Percentiles rank a stretch among this genome's conserved stretches.
Evolutionary conservation across 2,113 vertebrate species (phyloP).

Genomic region (Macrotis lagotis): DNA sequence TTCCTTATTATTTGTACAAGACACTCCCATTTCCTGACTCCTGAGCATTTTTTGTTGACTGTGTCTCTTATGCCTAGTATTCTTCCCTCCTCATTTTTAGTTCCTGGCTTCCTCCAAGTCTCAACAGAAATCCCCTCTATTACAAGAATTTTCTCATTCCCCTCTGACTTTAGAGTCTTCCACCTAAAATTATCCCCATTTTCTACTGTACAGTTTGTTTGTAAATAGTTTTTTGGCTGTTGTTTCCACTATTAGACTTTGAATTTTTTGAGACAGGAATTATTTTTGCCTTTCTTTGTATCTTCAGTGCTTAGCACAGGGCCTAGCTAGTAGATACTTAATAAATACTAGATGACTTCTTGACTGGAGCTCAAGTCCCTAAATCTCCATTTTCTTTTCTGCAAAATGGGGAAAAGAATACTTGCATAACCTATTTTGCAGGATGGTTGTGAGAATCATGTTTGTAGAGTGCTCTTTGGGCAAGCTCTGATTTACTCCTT

Average conservation of each 20-base stretch:
- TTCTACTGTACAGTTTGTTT: too few relatives aligned
- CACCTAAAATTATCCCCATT: too few relatives aligned
- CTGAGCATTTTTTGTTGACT: too few relatives aligned
- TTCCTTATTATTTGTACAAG: too few relatives aligned
- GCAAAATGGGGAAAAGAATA: not conserved
- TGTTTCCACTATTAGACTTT: not conserved
- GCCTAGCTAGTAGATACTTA: not conserved
- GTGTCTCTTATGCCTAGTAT: too few relatives aligned
- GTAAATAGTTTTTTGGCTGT: too few relatives aligned
- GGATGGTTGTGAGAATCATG: not conserved
- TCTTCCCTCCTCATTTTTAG: too few relatives aligned
- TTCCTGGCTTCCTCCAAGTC: too few relatives aligned
- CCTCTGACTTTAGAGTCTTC: too few relatives aligned
- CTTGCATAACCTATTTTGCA: not conserved
- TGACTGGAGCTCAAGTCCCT: not conserved
- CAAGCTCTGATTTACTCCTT: not conserved
- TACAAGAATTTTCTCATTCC: too few relatives aligned
- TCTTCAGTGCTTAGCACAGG: not conserved
- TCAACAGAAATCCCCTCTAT: too few relatives aligned
- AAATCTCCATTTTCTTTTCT: not conserved
- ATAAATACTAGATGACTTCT: not conserved
- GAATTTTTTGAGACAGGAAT: not conserved
- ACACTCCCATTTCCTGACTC: too few relatives aligned
- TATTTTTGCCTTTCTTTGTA: not conserved
- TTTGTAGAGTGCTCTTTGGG: not conserved